Evolutionary conservation across 2,888 invertebrate genomes (phyloP), one percentile per base, ranked within the genome.

Genomic region (Plagodis pulveraria): DNA sequence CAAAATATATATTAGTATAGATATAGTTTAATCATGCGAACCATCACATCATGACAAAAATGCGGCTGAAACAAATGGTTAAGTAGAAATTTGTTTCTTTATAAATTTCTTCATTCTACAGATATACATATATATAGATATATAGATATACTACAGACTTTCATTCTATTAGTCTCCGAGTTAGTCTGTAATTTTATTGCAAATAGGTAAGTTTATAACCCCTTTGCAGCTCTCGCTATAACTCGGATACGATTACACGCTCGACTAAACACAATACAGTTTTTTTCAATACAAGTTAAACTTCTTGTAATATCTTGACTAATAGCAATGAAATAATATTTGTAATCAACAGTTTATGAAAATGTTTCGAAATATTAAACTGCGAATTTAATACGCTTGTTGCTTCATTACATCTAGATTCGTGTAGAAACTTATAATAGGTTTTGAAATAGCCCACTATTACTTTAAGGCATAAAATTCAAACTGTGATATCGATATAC

Each of bases 381-480:
- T 38, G 36, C 8, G 11, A 55, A 55, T 49, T 49, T 43, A 32
- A 44, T 44, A 11, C 49, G 43, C 33, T 33, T 9, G 33, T 57
- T 57, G 52, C 51, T 48, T 50, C 32, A 49, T 48, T 42, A 42
- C 8, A 36, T 52, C 47, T 50, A 50, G 45, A 50, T 36, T 52
- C 33, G 43, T 52, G 43, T 43, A 49, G 44, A 44, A 52, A 48
- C 32, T n/a, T 44, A 36, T 9, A 53, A 44, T 43, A 6, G 48
- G 22, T 38, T 45, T 56, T 50, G 36, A 45, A 22, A 42, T 42
- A 56, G 6, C 34, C 4, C 6, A 7, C 44, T 40, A 50, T 50
- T 50, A 42, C 12, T 35, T 46, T 40, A 41, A 55, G 36, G 35
- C 11, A 32, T 35, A 22, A 22, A 43, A 32, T 43, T 43, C 6